These are phyloP conservation scores for Scyliorhinus canicula DNA, from an alignment of 2,797 vertebrate species.

Conservation along the genomic window DNA sequence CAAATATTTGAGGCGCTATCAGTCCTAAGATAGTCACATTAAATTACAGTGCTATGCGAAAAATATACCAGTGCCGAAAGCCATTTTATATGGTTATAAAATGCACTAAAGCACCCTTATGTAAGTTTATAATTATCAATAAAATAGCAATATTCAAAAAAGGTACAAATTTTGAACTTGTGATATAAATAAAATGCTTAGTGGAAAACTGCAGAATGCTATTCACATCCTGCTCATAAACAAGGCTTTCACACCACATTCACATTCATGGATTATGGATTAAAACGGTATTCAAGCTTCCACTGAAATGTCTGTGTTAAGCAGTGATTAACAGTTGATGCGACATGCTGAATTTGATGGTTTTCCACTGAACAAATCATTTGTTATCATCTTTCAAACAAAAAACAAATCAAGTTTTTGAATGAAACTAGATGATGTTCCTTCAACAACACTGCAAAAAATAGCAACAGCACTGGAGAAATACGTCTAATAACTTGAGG, in stretches of 20 bases:
- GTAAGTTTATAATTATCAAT: neutral
- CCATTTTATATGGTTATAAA: neutral
- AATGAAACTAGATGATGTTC: neutral
- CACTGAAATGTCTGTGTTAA: neutral
- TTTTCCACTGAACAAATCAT: neutral
- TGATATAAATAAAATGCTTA: neutral
- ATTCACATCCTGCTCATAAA: neutral
- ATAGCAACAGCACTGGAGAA: neutral
- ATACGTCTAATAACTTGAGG: neutral
- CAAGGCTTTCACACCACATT: neutral
- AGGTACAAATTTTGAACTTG: neutral
- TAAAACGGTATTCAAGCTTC: neutral
- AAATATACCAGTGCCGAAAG: neutral
- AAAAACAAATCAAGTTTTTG: neutral
- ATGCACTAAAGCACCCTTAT: neutral
- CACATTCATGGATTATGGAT: neutral
- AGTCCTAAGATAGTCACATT: neutral
- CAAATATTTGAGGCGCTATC: constrained; percentile 17
- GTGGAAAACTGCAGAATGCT: neutral
- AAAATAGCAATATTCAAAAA: neutral
- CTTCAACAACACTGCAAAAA: neutral
- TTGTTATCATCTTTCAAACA: neutral
- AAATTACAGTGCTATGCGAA: neutral
- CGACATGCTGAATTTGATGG: neutral
- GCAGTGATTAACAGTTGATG: neutral